Base-by-base conservation (phyloP, 1,140 invertebrate species). In the Hypothenemus hampei region DNA sequence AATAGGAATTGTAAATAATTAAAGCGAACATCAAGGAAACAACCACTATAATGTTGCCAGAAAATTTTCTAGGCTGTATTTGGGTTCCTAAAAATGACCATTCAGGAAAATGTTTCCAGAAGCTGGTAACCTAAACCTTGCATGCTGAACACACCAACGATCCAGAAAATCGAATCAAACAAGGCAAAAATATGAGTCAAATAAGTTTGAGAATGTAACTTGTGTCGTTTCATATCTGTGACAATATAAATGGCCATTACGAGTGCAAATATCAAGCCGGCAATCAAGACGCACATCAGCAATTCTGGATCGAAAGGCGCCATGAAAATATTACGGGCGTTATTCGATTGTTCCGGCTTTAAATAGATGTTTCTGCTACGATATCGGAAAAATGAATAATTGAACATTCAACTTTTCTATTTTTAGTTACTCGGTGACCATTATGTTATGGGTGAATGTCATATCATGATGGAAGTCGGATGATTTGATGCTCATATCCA, bases 331-430 rank as follows among this genome's bases (percentile, higher is more conserved):
- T 83, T 78, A 2, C 78, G 72, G 16, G 80, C 76, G 7, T 76
- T 75, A 6, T 77, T 76, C 3, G 76, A 78, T 46, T 80, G 76
- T 58, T 81, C 73, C 7, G 79, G 79, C 20, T 78, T 75, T 35
- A 81, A 79, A 59, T 82, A 83, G 58, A 83, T 81, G 36, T 81
- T 81, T 59, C 76, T 78, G 72, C 81, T 82, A 33, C 1, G 63
- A 69, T 18, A n/a, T n/a, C n/a, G n/a, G n/a, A n/a, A n/a, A n/a
- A n/a, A n/a, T n/a, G n/a, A n/a, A n/a, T n/a, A n/a, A n/a, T n/a
- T n/a, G n/a, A n/a, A n/a, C n/a, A n/a, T n/a, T n/a, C n/a, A n/a
- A n/a, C n/a, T n/a, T n/a, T n/a, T n/a, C n/a, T n/a, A n/a, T 13
- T 20, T 18, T 13, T 40, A 46, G 55, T 55, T 49, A 60, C 62